Conservation (phyloP, 2,113 vertebrate genomes). For the Catharus bicknelli region DNA sequence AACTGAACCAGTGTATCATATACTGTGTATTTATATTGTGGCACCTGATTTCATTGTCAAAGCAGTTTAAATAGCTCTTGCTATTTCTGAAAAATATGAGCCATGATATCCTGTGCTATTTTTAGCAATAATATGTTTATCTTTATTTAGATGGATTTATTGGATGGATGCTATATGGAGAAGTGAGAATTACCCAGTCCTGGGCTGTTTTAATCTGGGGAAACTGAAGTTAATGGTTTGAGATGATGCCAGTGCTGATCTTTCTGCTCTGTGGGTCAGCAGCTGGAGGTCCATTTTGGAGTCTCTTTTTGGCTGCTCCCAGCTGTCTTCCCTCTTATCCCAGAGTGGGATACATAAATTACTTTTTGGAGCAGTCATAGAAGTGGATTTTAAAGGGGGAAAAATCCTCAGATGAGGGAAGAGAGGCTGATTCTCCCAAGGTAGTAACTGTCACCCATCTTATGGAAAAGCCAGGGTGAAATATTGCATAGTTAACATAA, state of each 20-base stretch:
- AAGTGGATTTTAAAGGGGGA: neutral
- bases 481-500: neutral
- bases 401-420: neutral
- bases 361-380: neutral
- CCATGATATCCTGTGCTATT: neutral
- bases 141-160: conserved; percentile 13
- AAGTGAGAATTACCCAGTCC: neutral
- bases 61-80: conserved; percentile 2
- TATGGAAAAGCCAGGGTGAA: neutral
- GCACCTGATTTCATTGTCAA: conserved; percentile 11
- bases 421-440: neutral
- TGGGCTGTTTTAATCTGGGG: neutral
- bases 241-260: neutral
- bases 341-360: neutral
- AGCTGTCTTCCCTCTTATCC: neutral
- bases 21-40: neutral
- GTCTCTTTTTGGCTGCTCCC: neutral
- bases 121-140: neutral
- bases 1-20: neutral
- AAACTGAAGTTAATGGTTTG: neutral
- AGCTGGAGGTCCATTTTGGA: conserved; percentile 3
- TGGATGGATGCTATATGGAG: neutral
- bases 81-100: conserved; percentile 1
- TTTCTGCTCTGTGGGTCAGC: neutral
- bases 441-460: neutral